A percentile compares a stretch with the other conserved stretches of the same genome.
phyloP scores from a whole-genome alignment of 2,888 invertebrate species.

The Isotomurus palustris region DNA sequence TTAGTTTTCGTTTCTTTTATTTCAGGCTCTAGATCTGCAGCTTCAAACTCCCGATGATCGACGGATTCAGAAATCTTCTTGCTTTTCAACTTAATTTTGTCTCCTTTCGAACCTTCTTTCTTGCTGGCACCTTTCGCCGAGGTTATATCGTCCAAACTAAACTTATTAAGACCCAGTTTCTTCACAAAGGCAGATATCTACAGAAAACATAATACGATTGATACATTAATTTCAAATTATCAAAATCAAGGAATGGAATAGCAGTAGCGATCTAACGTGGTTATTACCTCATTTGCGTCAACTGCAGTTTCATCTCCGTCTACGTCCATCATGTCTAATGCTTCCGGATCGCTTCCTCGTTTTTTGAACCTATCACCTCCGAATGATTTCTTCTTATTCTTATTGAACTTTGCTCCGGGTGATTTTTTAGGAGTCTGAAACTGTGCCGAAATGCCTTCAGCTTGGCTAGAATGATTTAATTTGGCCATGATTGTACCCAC shows the following conservation, averaged over 20 bases:
- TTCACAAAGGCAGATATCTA: conserved; percentile 8
- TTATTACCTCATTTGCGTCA: not conserved
- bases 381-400: not conserved
- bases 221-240: not conserved
- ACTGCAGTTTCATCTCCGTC: not conserved
- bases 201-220: not conserved
- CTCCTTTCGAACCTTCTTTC: not conserved
- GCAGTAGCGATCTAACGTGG: not conserved
- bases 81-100: not conserved
- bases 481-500: no score
- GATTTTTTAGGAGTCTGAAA: no score
- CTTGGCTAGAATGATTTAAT: no score
- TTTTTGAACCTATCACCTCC: not conserved
- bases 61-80: conserved; percentile 4
- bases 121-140: not conserved
- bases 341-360: no score
- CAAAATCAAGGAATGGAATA: not conserved
- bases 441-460: no score
- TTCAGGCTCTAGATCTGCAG: not conserved
- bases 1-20: not conserved
- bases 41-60: no score
- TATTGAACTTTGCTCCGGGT: no score
- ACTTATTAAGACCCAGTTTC: conserved; percentile 4
- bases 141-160: not conserved
- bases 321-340: not conserved